Base-by-base conservation (phyloP, 2,797 vertebrate species). In the Peromyscus nudipes region DNA sequence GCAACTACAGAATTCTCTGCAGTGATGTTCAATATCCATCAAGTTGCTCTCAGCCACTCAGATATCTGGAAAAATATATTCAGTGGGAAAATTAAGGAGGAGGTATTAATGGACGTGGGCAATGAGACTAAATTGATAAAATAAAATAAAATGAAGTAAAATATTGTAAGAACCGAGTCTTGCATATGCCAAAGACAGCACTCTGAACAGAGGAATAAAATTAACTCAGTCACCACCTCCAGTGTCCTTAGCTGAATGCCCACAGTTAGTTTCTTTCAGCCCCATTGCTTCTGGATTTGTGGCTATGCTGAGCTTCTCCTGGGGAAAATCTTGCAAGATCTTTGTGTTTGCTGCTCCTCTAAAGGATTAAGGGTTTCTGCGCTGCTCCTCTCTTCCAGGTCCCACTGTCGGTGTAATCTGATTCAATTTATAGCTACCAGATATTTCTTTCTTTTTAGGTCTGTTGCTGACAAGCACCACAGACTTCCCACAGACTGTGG, bases 341-440 rank as follows among this genome's bases (percentile, higher is more conserved):
- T 31, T 46, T 85, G 46, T 21, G 92, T 91, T 96, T 34, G 17
- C 62, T n/a, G 46, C 8, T 82, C 8, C 27, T 91, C 25, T 92
- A 80, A 95, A 95, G 82, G 75, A 52, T 91, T 89, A 96, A 96
- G 86, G 46, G 86, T 97, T 97, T 96, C 80, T 87, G 65, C 34
- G 52, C 40, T 75, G 64, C 67, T 79, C 49, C 82, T 87, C 34
- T 79, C 40, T 94, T 91, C 40, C 21, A 16, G 77, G 93, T 87
- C 34, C 96, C 64, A 83, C 60, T 92, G 79, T 89, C 29, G 84
- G 79, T 91, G 16, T 94, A 65, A 96, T 95, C 21, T 14, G 9
- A 84, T 27, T 95, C 89, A 96, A 97, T 97, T 97, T 94, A 89
- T 87, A 97, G 76, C 83, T 96, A 87, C 69, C 64, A 92, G 75